phyloP scores from a whole-genome alignment of 2,113 vertebrate species.

The Tachycineta bicolor region DNA sequence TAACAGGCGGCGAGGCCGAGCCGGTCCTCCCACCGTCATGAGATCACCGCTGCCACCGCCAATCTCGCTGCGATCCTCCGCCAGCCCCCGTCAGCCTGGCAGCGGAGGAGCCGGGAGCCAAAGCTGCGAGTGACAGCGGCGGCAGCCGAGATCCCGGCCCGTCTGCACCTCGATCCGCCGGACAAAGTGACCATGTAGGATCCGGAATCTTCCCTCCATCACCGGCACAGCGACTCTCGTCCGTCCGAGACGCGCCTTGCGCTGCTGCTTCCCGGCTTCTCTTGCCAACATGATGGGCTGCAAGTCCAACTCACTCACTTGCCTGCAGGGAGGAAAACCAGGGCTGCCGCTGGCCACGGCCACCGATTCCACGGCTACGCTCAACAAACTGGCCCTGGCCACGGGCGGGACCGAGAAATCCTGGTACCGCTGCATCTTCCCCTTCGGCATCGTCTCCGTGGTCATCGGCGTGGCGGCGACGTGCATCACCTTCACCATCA shows the following conservation, averaged over 20 bases:
- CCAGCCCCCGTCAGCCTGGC: not conserved
- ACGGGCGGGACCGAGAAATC: conserved; percentile 89
- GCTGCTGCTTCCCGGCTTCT: conserved; percentile 51
- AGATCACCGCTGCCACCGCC: conserved; percentile 27
- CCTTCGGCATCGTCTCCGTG: conserved; percentile 88
- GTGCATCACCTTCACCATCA: conserved; percentile 89
- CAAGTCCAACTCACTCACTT: conserved; percentile 83
- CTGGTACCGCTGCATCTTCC: conserved; percentile 92
- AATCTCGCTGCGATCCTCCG: not conserved
- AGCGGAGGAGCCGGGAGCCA: conserved; percentile 33
- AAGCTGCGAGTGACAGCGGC: conserved; percentile 43
- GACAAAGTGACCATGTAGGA: conserved; percentile 61
- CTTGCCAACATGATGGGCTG: conserved; percentile 81
- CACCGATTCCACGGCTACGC: conserved; percentile 81
- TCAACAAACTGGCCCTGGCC: conserved; percentile 86
- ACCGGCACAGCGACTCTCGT: not conserved
- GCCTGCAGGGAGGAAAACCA: conserved; percentile 75
- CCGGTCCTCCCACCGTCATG: conserved; percentile 45
- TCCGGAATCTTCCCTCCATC: not conserved
- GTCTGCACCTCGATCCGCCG: fast-evolving
- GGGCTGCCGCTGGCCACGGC: conserved; percentile 65
- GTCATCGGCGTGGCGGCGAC: conserved; percentile 86
- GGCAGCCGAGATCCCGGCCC: not conserved
- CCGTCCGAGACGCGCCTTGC: not conserved
- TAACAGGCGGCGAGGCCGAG: not conserved